Base-by-base conservation (phyloP, 2,797 vertebrate species). In the Micrastur ruficollis region DNA sequence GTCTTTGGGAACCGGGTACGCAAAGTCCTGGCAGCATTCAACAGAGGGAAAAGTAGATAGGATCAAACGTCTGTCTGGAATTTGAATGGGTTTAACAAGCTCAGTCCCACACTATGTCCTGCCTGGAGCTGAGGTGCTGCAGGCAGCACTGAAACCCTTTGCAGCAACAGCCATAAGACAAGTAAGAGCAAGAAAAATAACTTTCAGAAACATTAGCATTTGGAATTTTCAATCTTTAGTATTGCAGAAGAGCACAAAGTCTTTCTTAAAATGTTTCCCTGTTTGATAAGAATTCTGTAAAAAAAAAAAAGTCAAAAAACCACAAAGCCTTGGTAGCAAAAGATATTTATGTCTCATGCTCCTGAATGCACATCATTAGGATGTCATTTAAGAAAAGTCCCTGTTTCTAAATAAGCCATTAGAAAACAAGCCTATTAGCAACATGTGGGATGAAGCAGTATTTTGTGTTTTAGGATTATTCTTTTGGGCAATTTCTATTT, bases 381-480 rank as follows among this genome's bases (percentile, higher is more conserved):
- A 34, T 59, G 66, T 70, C 66, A 40, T 62, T 93, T 66, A 76
- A 65, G 73, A 70, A 72, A 83, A 91, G 70, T 29, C 46, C 32
- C 29, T 61, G 70, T 66, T 76, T 73, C 75, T 55, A 78, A 96
- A 86, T 50, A 58, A 91, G 72, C 81, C 73, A 75, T 83, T 91
- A 72, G 85, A 75, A 44, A 79, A 81, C 86, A 78, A 88, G 38
- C 62, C 73, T 84, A 58, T 79, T 90, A 81, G 70, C 58, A 91
- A 59, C 82, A 66, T 23, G 52, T 78, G 63, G 65, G 56, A 71
- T 34, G 72, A 89, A 68, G 87, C 87, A 78, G 25, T 44, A 42
- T 56, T 94, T 89, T 78, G 82, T 81, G 34, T 81, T 94, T 90
- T 58, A 86, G 78, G 62, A 56, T 96, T 70, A 89, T 90, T 93